Evolutionary conservation across 2,888 invertebrate genomes (phyloP), one percentile per base, ranked within the genome.

Genomic region (Aphodius sticticus): DNA sequence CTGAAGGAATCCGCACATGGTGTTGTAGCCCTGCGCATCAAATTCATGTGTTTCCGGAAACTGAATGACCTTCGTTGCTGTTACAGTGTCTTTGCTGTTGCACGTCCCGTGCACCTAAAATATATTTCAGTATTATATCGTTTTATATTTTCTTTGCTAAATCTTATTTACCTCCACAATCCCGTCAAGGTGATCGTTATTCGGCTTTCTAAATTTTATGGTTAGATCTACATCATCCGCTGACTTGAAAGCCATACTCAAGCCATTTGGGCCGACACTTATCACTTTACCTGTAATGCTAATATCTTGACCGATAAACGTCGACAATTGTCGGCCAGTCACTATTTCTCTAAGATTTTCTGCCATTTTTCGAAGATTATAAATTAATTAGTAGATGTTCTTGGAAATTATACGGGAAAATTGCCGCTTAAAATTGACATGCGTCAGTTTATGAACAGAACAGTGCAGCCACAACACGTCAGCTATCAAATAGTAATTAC

Each of bases 111-210:
- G 85, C 9, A 86, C 85, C 86, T 86, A 79, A 69, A 70, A 78
- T 69, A 12, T 16, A 78, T 70, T 69, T 35, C 14, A 38, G n/a
- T 36, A 69, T 15, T 70, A 36, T 16, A 71, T 69, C 12, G 12
- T 3, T 72, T 72, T 14, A 7, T n/a, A n/a, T 69, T 15, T 74
- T 26, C 53, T n/a, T 38, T 35, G 26, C 16, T 7, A 69, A 77
- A 26, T 3, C 26, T 72, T 37, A 38, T 80, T 81, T 85, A 89
- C 89, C 85, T 88, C 87, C 16, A 89, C 86, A 83, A 87, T 87
- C 35, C 88, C 88, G 77, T 87, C 86, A 9, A 88, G 76, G 9
- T 83, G 82, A 81, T 85, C 83, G 79, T 83, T 85, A 16, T 87
- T 80, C 0, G 88, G 87, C 78, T 84, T 86, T 78, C 86, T 85